Conservation (phyloP, 2,113 vertebrate genomes). For the Heliornis fulica region DNA sequence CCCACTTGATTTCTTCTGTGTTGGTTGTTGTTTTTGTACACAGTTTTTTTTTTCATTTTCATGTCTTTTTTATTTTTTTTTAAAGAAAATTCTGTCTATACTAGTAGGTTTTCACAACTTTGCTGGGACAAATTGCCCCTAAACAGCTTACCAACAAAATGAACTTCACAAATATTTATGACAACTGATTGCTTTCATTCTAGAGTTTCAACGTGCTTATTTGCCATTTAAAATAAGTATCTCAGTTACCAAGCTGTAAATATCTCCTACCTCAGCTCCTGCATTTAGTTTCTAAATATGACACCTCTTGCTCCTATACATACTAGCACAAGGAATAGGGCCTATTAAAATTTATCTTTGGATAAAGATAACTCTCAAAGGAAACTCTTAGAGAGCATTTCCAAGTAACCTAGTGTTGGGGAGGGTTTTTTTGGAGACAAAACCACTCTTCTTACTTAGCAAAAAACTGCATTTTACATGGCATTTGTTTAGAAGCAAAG, state of each 20-base stretch:
- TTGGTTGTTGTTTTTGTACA: neutral
- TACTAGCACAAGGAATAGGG: neutral
- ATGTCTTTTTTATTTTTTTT: neutral
- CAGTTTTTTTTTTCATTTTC: neutral
- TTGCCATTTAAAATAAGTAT: slow-evolving; percentile 67
- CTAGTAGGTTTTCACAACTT: neutral
- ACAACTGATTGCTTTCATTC: slow-evolving; percentile 49
- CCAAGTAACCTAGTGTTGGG: neutral
- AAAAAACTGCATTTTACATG: neutral
- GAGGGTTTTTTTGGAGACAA: neutral
- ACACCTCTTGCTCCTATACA: slow-evolving; percentile 54
- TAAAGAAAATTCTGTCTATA: neutral
- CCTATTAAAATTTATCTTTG: slow-evolving; percentile 45
- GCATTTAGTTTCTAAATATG: slow-evolving; percentile 57
- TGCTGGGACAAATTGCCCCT: neutral
- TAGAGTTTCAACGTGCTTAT: slow-evolving; percentile 56
- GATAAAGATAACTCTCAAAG: slow-evolving; percentile 23
- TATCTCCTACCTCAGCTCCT: slow-evolving; percentile 54
- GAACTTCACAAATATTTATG: slow-evolving; percentile 19
- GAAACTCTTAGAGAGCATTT: slow-evolving; percentile 17
- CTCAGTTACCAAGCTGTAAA: slow-evolving; percentile 63
- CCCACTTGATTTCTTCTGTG: neutral
- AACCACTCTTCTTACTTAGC: neutral
- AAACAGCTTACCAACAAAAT: neutral
- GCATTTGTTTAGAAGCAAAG: neutral